Percentiles rank a stretch among this genome's conserved stretches.
These are phyloP conservation scores for Microdon myrmicae DNA, from an alignment of 2,888 invertebrate species.

Conservation along the genomic window DNA sequence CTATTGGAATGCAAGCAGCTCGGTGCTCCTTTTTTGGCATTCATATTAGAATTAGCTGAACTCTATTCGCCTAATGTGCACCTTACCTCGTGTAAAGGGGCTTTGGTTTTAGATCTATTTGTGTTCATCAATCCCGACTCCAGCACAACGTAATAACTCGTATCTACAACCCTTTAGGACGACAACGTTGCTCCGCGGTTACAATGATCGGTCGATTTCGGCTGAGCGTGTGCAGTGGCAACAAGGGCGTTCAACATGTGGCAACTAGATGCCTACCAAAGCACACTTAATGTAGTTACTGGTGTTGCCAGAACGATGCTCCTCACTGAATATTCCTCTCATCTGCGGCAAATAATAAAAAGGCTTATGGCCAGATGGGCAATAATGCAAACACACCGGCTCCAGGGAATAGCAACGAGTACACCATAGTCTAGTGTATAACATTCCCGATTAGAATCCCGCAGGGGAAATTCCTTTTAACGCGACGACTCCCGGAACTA, in stretches of 20 bases:
- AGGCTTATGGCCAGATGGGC: slow-evolving; percentile 6
- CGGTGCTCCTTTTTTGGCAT: slow-evolving; percentile 25
- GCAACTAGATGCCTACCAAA: slow-evolving; percentile 36
- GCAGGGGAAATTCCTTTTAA: slow-evolving; percentile 50
- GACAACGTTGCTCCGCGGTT: slow-evolving; percentile 9
- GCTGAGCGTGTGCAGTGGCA: slow-evolving; percentile 26
- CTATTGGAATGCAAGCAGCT: slow-evolving; percentile 37
- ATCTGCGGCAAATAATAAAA: slow-evolving; percentile 21
- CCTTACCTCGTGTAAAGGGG: slow-evolving; percentile 14
- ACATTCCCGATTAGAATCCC: slow-evolving; percentile 51
- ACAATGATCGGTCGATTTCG: no score
- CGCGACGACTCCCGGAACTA: slow-evolving; percentile 52
- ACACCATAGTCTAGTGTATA: slow-evolving; percentile 35
- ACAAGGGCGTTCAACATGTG: slow-evolving; percentile 50
- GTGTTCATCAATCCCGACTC: slow-evolving; percentile 30
- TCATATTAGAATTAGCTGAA: slow-evolving; percentile 46
- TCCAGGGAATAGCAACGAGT: slow-evolving; percentile 3
- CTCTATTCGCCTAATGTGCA: slow-evolving; percentile 46
- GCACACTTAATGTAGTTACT: slow-evolving; percentile 35
- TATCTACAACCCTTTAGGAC: slow-evolving; percentile 35
- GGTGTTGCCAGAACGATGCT: slow-evolving; percentile 26
- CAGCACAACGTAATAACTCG: slow-evolving; percentile 45
- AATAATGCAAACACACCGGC: slow-evolving; percentile 19
- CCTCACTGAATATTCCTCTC: slow-evolving; percentile 28
- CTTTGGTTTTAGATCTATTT: slow-evolving; percentile 6